A percentile compares a stretch with the other conserved stretches of the same genome.
These are phyloP conservation scores for Brenthis ino DNA, from an alignment of 2,888 invertebrate species.

Conservation along the genomic window DNA sequence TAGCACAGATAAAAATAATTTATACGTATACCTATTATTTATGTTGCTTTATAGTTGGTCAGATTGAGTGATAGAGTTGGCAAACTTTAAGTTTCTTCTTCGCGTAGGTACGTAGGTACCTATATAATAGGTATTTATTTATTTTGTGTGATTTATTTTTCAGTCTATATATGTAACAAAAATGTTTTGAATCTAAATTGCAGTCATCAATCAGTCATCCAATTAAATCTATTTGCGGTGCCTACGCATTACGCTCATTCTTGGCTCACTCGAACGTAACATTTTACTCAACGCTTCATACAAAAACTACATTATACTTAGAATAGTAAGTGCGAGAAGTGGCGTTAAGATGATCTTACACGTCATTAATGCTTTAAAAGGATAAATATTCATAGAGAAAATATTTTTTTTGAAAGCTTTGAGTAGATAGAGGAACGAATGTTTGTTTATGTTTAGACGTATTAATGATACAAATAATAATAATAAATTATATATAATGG, in stretches of 20 bases:
- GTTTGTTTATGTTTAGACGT: too few species aligned
- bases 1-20: too few species aligned
- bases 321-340: conserved; percentile 16
- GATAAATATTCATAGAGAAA: background rate
- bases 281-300: conserved; percentile 58
- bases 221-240: conserved; percentile 48
- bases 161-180: conserved; percentile 29
- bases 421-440: too few species aligned
- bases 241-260: conserved; percentile 42
- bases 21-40: too few species aligned
- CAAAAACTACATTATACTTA: conserved; percentile 54
- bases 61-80: conserved; percentile 9
- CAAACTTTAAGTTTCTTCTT: conserved; percentile 13
- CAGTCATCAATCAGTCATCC: conserved; percentile 43
- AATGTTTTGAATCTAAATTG: conserved; percentile 37
- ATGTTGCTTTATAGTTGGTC: too few species aligned
- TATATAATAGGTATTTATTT: conserved; percentile 17
- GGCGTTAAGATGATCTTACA: conserved; percentile 9
- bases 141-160: conserved; percentile 25
- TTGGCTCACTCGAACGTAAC: conserved; percentile 45
- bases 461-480: too few species aligned
- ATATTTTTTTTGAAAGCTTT: too few species aligned
- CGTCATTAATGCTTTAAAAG: background rate
- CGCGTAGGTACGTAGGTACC: conserved; percentile 5
- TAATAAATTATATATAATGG: background rate